Base-by-base conservation (phyloP, 2,888 invertebrate species). In the Micropterix aruncella region DNA sequence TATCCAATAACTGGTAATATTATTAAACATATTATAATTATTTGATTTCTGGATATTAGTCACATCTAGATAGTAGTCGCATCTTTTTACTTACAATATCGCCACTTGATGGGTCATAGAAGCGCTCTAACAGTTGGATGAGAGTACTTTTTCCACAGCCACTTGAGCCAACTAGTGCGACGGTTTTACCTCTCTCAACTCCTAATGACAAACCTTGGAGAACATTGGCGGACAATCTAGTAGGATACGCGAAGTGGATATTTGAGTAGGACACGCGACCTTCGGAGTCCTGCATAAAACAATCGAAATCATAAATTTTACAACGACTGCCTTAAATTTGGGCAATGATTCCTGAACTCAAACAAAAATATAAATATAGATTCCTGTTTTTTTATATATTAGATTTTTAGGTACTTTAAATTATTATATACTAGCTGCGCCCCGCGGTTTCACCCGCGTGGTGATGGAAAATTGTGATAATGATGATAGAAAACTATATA, bases 121-220 rank as follows among this genome's bases (percentile, higher is more conserved):
- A 90, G 46, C 92, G 66, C 61, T 89, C 82, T 1, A 93, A 60
- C 37, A 94, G 66, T 56, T 89, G 85, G 45, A 93, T 80, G 42
- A 87, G 75, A 0, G 93, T 94, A 40, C 88, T 89, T 64, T 93
- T 93, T 4, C 93, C 93, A 57, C 89, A 89, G 0, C 93, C 93
- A 50, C 88, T 88, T 2, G 77, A 63, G 45, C 83, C 92, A 1
- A 88, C 86, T 12, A 89, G 57, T 0, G 88, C 88, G 1, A 88
- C 63, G 1, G 84, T 87, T 59, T 83, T 76, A 0, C 84, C 84
- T 40, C 69, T 65, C 18, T 73, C 58, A 14, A 87, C 70, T 16
- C 71, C 69, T 15, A 88, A 63, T 47, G 74, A 61, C 1, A 88
- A 60, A 1, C 74, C 79, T 52, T 77, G 75, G 2, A 93, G 64